Conservation (phyloP, 2,888 invertebrate genomes). For the Limnephilus lunatus region DNA sequence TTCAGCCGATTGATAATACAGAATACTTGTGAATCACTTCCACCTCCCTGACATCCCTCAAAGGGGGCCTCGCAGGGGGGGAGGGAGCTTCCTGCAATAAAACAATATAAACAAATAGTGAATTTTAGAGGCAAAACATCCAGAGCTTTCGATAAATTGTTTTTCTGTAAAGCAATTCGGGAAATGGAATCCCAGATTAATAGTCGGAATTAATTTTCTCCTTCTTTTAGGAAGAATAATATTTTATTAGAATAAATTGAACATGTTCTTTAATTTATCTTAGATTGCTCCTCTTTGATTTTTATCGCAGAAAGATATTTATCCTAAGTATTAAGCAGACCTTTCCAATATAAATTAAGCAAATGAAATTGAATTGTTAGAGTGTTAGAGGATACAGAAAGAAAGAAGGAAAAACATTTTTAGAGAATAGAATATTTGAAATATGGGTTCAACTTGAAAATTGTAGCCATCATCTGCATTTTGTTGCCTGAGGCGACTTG, state of each 20-base stretch:
- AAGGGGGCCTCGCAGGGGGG: neutral
- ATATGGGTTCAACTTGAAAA: neutral
- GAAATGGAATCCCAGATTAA: slow-evolving; percentile 40
- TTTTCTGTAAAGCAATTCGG: slow-evolving; percentile 42
- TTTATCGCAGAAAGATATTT: slow-evolving; percentile 6
- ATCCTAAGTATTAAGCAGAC: neutral
- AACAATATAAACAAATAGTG: slow-evolving; percentile 43
- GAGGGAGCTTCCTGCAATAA: slow-evolving; percentile 26
- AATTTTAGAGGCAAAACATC: slow-evolving; percentile 28
- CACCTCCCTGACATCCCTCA: neutral
- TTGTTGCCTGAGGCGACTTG: neutral
- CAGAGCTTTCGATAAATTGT: slow-evolving; percentile 24
- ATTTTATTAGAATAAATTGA: slow-evolving; percentile 30
- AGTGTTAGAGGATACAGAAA: neutral
- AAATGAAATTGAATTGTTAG: neutral
- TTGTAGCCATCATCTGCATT: neutral
- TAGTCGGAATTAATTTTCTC: slow-evolving; percentile 37
- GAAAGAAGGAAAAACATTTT: neutral
- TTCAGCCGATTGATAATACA: neutral
- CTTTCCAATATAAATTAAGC: neutral
- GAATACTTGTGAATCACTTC: neutral
- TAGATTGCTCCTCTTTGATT: neutral
- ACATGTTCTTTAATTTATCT: slow-evolving; percentile 27
- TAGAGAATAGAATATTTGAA: neutral
- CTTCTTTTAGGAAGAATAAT: slow-evolving; percentile 25